Conservation (phyloP, 2,113 vertebrate species). For the Felis chaus region DNA sequence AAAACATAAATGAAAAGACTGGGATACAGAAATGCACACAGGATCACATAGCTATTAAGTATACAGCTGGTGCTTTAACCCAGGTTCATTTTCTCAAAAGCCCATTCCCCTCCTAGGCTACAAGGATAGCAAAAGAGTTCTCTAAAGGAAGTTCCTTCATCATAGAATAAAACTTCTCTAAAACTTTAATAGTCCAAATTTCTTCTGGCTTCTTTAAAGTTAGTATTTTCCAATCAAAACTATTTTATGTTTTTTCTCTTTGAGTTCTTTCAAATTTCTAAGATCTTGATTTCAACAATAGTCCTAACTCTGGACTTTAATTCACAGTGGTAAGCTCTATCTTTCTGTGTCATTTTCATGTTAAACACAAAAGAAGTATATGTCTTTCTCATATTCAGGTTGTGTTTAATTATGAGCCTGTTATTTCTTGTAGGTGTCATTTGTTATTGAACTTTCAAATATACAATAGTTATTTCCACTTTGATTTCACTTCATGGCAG, state of each 20-base stretch:
- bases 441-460: not conserved
- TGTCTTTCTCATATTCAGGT: not conserved
- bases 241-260: conserved; percentile 39
- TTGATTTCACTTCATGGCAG: not conserved
- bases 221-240: conserved; percentile 32
- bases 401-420: not conserved
- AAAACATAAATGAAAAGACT: not conserved
- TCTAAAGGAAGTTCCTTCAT: not conserved
- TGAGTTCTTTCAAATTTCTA: conserved; percentile 31
- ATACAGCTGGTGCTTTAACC: not conserved
- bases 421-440: not conserved
- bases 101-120: not conserved
- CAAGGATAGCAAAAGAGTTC: not conserved
- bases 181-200: not conserved
- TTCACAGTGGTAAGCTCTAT: not conserved
- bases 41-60: not conserved
- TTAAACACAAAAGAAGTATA: not conserved
- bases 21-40: not conserved
- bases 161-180: not conserved
- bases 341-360: not conserved
- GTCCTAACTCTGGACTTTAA: not conserved
- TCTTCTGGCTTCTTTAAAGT: not conserved
- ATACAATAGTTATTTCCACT: not conserved
- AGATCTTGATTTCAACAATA: not conserved
- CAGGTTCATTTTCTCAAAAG: not conserved